Conservation (phyloP, 2,113 vertebrate genomes). For the Zosterops borbonicus region DNA sequence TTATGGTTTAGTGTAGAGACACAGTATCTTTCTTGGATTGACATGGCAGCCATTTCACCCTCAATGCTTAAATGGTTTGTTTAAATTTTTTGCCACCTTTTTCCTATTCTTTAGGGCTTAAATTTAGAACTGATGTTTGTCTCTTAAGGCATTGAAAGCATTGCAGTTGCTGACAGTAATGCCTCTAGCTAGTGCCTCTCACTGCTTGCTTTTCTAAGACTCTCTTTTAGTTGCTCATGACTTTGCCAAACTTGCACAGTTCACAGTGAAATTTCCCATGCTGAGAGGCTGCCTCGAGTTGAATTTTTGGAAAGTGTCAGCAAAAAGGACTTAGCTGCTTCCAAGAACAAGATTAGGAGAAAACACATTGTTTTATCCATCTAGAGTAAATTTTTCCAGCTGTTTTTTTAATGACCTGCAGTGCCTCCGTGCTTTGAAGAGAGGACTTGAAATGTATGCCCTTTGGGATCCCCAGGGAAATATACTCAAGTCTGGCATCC, state of each 20-base stretch:
- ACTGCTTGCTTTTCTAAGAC: slow-evolving; percentile 11
- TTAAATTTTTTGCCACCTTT: slow-evolving; percentile 4
- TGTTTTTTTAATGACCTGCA: slow-evolving; percentile 31
- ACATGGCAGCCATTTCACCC: not conserved
- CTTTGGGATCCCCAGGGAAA: not conserved
- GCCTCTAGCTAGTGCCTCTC: not conserved
- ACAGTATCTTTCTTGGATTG: not conserved
- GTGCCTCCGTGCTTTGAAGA: slow-evolving; percentile 28
- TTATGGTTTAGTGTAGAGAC: not conserved
- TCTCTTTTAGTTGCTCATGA: not conserved
- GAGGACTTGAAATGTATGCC: not conserved
- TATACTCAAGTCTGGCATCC: not conserved
- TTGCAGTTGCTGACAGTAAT: slow-evolving; percentile 3
- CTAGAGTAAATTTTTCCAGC: slow-evolving; percentile 52
- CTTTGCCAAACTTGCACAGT: slow-evolving; percentile 46
- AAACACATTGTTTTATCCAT: slow-evolving; percentile 53
- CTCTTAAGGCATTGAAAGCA: not conserved
- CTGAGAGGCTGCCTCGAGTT: not conserved
- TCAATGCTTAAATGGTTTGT: not conserved
- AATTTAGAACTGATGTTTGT: not conserved
- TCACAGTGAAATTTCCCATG: slow-evolving; percentile 62
- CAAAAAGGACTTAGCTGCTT: slow-evolving; percentile 45
- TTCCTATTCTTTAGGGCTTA: not conserved
- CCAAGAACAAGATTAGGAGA: slow-evolving; percentile 58
- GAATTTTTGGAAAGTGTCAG: slow-evolving; percentile 59